Evolutionary conservation across 2,113 vertebrate species (phyloP), one percentile per base, ranked within the genome.

Genomic region (Stercorarius parasiticus): DNA sequence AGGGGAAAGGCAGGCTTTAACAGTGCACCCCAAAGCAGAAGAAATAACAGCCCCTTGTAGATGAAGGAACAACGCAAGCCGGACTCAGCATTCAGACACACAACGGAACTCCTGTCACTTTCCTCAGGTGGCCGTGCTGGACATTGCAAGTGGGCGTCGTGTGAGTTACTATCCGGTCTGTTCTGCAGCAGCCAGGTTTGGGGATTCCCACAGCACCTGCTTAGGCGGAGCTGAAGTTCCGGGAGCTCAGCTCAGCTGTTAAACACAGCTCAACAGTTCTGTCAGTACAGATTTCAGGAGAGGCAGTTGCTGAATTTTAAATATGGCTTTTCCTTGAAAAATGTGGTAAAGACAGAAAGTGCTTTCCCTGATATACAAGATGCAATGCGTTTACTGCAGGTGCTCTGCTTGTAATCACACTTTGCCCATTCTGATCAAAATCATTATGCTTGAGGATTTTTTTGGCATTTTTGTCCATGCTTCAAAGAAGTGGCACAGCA

Each of bases 91-190:
- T 12, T 6, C 9, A 29, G 62, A 6, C 26, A 38, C 1, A 2
- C 70, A 30, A 1, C 0, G 1, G 2, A 59, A 23, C 3, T 15
- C 34, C n/a, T 4, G 8, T 6, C 49, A 13, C 27, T 14, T 16
- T 34, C 30, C 52, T 29, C 20, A 13, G 71, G 34, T 6, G 45
- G 15, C 32, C 0, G 0, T 32, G 29, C 29, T 2, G 5, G 34
- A 29, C 23, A 4, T 3, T 5, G 25, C 1, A 5, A 71, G 25
- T 3, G 1, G 23, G 15, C 1, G 0, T 3, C 23, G 19, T 2
- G 26, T 3, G 23, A 49, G 15, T 21, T 64, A 12, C n/a, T 5
- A 3, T 8, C 67, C 7, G 1, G 7, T 17, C 29, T n/a, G 21
- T 3, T 66, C 13, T 11, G 40, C 32, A 38, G 11, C 67, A 59